Conservation (phyloP, 2,888 invertebrate species). For the Xylota sylvarum region DNA sequence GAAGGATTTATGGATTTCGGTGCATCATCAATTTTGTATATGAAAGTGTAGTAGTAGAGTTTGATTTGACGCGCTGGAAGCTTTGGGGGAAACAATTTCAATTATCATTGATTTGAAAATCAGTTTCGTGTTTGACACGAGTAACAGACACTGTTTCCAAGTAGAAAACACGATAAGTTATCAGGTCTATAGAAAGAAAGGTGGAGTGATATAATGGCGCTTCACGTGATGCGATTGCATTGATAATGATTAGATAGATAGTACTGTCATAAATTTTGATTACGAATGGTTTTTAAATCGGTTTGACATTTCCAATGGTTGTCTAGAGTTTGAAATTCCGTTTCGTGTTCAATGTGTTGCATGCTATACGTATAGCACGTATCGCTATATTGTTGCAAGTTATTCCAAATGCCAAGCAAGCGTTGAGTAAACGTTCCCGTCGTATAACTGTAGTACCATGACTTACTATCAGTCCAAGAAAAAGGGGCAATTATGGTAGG, state of each 20-base stretch:
- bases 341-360: too few species aligned
- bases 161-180: constrained; percentile 5
- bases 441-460: too few species aligned
- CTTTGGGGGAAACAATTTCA: background rate
- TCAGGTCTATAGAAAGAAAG: background rate
- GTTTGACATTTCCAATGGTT: too few species aligned
- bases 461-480: too few species aligned
- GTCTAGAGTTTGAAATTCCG: too few species aligned
- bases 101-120: constrained; percentile 3
- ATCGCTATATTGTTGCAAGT: too few species aligned
- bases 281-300: background rate
- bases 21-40: constrained; percentile 13
- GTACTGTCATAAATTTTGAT: background rate
- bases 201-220: constrained; percentile 1
- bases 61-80: background rate
- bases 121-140: constrained; percentile 27
- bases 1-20: too few species aligned
- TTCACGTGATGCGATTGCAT: constrained; percentile 29
- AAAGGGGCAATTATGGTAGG: too few species aligned
- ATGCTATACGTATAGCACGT: too few species aligned
- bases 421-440: too few species aligned
- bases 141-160: background rate
- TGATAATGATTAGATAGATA: background rate
- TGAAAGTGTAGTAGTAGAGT: background rate
- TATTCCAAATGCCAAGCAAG: too few species aligned